Evolutionary conservation across 23 tunicate genomes (phyloP), one percentile per base, ranked within the genome.

Genomic region (Aplidium turbinatum): DNA sequence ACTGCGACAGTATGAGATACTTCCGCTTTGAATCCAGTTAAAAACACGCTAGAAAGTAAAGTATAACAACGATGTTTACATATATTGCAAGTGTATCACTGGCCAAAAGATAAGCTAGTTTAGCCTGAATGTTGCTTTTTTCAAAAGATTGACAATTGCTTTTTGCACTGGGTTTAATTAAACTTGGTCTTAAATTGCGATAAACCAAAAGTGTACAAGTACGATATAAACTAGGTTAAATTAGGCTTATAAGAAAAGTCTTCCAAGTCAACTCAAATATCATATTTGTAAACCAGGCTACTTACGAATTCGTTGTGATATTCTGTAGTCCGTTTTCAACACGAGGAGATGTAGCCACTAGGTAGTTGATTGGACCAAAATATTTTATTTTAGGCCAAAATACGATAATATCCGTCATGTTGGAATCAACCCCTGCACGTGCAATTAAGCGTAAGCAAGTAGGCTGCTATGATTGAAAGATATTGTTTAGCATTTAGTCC

Each of bases 381-480:
- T 48, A 65, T 18, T 35, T 4, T 3, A 65, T 50, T 6, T 27
- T 2, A 16, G 72, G 72, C 72, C 72, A 65, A 23, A 65, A 65
- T 3, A 65, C 27, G 2, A 28, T 35, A 21, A 21, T 50, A 5
- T 65, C 72, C 36, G 50, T 35, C 5, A 38, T 38, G 23, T 65
- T 65, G 9, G 72, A 22, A 5, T 65, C 5, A 28, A 3, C 36
- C 18, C 27, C 72, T 65, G 31, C n/a, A n/a, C n/a, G n/a, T n/a
- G n/a, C n/a, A n/a, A n/a, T n/a, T n/a, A n/a, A n/a, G n/a, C n/a
- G n/a, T n/a, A n/a, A n/a, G n/a, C n/a, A n/a, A n/a, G n/a, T n/a
- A n/a, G n/a, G n/a, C n/a, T n/a, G n/a, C n/a, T n/a, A n/a, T n/a
- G n/a, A n/a, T n/a, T n/a, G n/a, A n/a, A n/a, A n/a, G n/a, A n/a